A percentile compares a stretch with the other conserved stretches of the same genome.
phyloP scores from a whole-genome alignment of 2,888 invertebrate genomes.

The Adelognathus sp. region DNA sequence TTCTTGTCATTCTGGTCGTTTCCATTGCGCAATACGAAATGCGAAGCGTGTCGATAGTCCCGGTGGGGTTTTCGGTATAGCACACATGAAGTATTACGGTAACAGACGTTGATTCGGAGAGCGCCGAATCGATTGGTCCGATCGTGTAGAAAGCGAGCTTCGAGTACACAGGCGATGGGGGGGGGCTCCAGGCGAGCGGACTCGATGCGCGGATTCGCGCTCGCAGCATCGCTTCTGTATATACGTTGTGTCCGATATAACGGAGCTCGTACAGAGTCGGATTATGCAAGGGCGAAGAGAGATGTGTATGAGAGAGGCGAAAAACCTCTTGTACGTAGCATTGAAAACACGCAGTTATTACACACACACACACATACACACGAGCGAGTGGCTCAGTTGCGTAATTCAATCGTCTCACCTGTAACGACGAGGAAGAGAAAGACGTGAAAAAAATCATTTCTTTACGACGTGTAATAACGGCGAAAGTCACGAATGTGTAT shows the following conservation, averaged over 20 bases:
- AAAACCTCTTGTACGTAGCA: constrained; percentile 1
- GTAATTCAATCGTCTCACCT: constrained; percentile 34
- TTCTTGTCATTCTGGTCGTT: background rate
- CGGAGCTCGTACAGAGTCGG: constrained; percentile 10
- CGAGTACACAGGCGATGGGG: background rate
- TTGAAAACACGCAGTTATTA: constrained; percentile 2
- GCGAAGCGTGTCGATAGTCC: constrained; percentile 4
- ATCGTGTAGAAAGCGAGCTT: constrained; percentile 27
- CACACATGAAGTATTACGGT: too few relatives aligned
- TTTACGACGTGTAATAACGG: background rate
- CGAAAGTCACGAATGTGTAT: background rate
- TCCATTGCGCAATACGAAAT: constrained; percentile 8
- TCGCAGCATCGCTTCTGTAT: constrained; percentile 3
- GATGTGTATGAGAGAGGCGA: background rate
- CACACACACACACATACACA: background rate
- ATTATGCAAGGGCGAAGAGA: constrained; percentile 10
- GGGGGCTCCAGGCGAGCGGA: background rate
- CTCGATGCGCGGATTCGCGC: background rate
- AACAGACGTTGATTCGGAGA: background rate
- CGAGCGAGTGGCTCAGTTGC: constrained; percentile 28
- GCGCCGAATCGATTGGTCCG: constrained; percentile 27
- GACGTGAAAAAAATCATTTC: constrained; percentile 22
- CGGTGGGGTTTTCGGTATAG: background rate
- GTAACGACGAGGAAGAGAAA: constrained; percentile 50
- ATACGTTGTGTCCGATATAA: constrained; percentile 1